Conservation (phyloP, 1,140 invertebrate genomes). For the Sminthurides bifidus region DNA sequence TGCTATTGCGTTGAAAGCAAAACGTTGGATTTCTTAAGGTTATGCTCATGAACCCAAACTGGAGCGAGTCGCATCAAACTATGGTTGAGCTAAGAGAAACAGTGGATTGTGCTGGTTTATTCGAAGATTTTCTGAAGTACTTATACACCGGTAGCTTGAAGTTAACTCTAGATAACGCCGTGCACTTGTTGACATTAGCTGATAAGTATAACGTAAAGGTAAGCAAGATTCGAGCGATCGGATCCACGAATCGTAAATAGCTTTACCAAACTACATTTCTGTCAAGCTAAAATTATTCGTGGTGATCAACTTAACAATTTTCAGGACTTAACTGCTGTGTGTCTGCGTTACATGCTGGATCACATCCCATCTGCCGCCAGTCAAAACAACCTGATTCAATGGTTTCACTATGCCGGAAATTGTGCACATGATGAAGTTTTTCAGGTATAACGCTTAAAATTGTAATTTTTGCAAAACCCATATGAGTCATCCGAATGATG, state of each 20-base stretch:
- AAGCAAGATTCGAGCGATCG: too few species aligned
- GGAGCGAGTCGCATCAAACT: constrained; percentile 77
- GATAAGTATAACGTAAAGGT: constrained; percentile 90
- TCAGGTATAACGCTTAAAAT: too few species aligned
- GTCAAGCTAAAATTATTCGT: too few species aligned
- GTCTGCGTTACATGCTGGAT: constrained; percentile 73
- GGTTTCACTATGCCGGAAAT: constrained; percentile 76
- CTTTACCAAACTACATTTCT: too few species aligned
- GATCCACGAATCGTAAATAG: too few species aligned
- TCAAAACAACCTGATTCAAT: constrained; percentile 67
- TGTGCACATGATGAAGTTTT: constrained; percentile 68
- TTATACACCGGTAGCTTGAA: constrained; percentile 84
- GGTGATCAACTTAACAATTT: too few species aligned
- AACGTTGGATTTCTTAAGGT: constrained; percentile 44
- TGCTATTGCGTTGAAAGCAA: background rate
- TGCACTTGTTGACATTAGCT: constrained; percentile 72
- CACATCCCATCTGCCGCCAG: constrained; percentile 71
- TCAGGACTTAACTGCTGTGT: constrained; percentile 66
- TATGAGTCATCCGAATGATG: too few species aligned
- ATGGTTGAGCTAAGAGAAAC: constrained; percentile 73
- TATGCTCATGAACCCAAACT: constrained; percentile 87
- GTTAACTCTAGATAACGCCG: constrained; percentile 66
- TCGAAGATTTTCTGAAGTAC: constrained; percentile 80
- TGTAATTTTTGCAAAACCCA: too few species aligned
- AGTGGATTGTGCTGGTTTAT: constrained; percentile 65